Base-by-base conservation (phyloP, 92 coral and sea anemone species). In the Epizoanthus rinbou region DNA sequence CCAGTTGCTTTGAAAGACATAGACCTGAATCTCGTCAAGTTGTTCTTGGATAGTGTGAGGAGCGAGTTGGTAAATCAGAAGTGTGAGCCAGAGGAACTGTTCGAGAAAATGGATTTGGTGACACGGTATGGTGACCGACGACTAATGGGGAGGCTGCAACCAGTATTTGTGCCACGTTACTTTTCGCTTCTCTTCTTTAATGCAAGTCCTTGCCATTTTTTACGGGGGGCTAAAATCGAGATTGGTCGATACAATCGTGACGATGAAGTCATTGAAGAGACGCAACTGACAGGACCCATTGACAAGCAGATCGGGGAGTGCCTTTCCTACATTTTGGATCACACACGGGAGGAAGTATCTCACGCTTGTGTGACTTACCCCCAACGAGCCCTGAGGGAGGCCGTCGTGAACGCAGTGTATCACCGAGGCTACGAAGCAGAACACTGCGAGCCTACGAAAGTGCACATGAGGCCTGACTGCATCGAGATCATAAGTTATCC, bases 361-460 rank as follows among this genome's bases (percentile, higher is more conserved):
- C 76, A 79, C 52, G 87, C 89, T 47, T 89, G 84, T 79, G 85
- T 87, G 8, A 90, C 91, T 6, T 92, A 89, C 76, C 95, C 95
- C 24, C 54, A 79, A 35, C 41, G 87, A 69, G 95, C 93, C 15
- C 84, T 89, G 28, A 88, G 95, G 5, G 93, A 92, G 41, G 91
- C 95, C 35, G 90, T 92, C 69, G 95, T 92, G 24, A 92, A 92
- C 73, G 95, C 95, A 3, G 92, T 85, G 31, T 88, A 92, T 64
- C 95, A 92, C 52, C 86, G 95, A 41, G 92, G 95, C 41, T 92
- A 92, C 53, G 95, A 89, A 19, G 79, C 88, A 10, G 88, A 84
- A 31, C 53, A 87, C 85, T 54, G 64, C 67, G 89, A 86, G 57
- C 88, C 93, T 18, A 87, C 87, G 19, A 92, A 92, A 74, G 82